Percentiles rank a stretch among this genome's conserved stretches.
Evolutionary conservation across 2,888 invertebrate species (phyloP).

Genomic region (Flabesymbios commensalis): DNA sequence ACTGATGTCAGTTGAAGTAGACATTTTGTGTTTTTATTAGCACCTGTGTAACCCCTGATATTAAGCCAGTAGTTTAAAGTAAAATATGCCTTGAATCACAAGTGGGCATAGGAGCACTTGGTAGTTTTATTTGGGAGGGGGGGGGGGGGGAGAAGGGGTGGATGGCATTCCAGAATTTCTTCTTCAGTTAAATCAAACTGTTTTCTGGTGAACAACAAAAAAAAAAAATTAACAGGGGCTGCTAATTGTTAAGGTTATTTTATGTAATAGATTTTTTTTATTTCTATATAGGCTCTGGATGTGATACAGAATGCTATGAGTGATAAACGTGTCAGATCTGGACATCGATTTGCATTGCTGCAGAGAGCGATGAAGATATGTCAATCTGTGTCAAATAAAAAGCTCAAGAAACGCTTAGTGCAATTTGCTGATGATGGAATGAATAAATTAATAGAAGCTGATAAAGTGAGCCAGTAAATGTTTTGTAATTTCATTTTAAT

Average conservation of each 20-base stretch:
- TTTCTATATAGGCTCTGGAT: constrained; percentile 51
- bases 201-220: background rate
- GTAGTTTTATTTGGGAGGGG: too few species aligned
- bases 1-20: too few species aligned
- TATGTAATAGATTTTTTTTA: too few species aligned
- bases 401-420: constrained; percentile 43
- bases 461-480: constrained; percentile 13
- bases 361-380: constrained; percentile 59
- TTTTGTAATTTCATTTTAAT: background rate
- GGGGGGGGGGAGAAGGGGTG: too few species aligned
- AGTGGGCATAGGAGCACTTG: too few species aligned
- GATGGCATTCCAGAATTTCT: background rate
- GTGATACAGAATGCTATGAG: constrained; percentile 54
- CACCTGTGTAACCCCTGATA: too few species aligned
- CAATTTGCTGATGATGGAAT: constrained; percentile 39
- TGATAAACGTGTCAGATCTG: constrained; percentile 57
- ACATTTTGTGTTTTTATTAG: too few species aligned
- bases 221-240: too few species aligned
- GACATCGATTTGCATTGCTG: constrained; percentile 61
- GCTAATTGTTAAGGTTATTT: too few species aligned
- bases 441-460: constrained; percentile 20
- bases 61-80: too few species aligned
- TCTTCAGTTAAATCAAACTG: background rate
- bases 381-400: constrained; percentile 40
- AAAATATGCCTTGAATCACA: too few species aligned